These are phyloP conservation scores for Caenorhabditis latens DNA, from an alignment of 1,140 invertebrate genomes.

Conservation along the genomic window DNA sequence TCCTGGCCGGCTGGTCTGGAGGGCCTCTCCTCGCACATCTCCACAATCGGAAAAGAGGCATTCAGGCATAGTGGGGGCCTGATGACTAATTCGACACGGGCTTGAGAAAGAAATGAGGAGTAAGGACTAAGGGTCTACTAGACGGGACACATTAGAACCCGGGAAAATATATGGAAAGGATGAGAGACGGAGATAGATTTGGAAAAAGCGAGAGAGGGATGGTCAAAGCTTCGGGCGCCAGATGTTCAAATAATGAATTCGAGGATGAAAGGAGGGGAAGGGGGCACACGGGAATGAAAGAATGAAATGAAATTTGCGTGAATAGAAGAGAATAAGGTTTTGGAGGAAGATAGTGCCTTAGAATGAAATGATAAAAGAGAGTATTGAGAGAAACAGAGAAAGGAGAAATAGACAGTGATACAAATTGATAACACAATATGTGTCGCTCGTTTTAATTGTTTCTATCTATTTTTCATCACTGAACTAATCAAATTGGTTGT, in stretches of 20 bases:
- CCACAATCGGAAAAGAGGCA: not conserved
- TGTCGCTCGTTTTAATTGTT: no score
- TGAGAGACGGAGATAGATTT: not conserved
- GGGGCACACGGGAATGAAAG: not conserved
- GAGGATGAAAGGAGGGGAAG: not conserved
- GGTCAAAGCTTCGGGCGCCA: conserved; percentile 22
- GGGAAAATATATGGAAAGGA: not conserved
- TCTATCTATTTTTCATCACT: no score
- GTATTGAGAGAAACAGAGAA: no score
- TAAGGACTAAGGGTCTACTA: not conserved
- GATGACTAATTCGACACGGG: conserved; percentile 52
- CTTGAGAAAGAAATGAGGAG: not conserved
- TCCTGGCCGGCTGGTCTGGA: conserved; percentile 29
- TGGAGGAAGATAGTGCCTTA: no score
- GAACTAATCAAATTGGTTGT: no score
- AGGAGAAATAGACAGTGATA: no score
- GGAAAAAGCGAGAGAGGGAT: not conserved
- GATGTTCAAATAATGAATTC: conserved; percentile 18
- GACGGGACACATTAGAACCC: not conserved
- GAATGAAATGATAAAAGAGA: no score
- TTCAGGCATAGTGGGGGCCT: not conserved
- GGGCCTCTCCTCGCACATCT: conserved; percentile 7
- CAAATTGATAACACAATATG: no score
- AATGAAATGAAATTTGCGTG: not conserved
- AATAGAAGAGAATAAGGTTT: no score